Conservation (phyloP, 2,888 invertebrate genomes). For the Drosophila ustulata region DNA sequence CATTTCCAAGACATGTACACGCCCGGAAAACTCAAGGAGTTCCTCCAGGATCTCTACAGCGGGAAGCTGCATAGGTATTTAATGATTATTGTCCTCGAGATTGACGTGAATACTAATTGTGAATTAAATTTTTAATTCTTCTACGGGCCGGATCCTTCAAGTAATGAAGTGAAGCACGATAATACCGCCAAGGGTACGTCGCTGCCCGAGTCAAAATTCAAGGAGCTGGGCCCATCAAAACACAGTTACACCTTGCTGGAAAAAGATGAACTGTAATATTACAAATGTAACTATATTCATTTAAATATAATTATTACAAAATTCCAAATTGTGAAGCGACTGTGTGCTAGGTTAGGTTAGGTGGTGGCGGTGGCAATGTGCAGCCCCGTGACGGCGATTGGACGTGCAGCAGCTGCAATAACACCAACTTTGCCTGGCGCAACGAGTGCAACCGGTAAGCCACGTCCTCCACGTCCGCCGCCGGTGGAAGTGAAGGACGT, state of each 20-base stretch:
- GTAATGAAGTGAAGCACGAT: constrained; percentile 87
- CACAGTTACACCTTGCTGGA: constrained; percentile 96
- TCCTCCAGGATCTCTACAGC: constrained; percentile 96
- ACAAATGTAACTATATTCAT: constrained; percentile 67
- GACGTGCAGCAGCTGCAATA: too few relatives aligned
- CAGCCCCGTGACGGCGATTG: too few relatives aligned
- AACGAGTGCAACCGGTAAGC: too few relatives aligned
- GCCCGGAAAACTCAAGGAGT: constrained; percentile 93
- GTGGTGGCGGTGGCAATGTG: too few relatives aligned
- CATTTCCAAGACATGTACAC: constrained; percentile 91
- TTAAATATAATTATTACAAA: constrained; percentile 64
- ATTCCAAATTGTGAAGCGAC: constrained; percentile 16
- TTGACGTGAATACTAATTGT: neutral
- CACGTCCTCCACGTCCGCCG: too few relatives aligned
- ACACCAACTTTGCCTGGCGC: too few relatives aligned
- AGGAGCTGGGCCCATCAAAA: constrained; percentile 97
- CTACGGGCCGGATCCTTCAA: constrained; percentile 93
- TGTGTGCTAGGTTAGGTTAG: too few relatives aligned
- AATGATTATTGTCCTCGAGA: neutral
- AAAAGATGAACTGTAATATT: constrained; percentile 94
- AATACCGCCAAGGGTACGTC: constrained; percentile 83
- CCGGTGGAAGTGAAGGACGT: too few relatives aligned
- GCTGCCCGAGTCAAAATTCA: constrained; percentile 98
- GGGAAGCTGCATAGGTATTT: constrained; percentile 95
- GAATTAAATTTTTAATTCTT: neutral